Percentiles rank a stretch among this genome's conserved stretches.
Conservation (phyloP, 2,888 invertebrate species). For the Agonopterix heracliana region DNA sequence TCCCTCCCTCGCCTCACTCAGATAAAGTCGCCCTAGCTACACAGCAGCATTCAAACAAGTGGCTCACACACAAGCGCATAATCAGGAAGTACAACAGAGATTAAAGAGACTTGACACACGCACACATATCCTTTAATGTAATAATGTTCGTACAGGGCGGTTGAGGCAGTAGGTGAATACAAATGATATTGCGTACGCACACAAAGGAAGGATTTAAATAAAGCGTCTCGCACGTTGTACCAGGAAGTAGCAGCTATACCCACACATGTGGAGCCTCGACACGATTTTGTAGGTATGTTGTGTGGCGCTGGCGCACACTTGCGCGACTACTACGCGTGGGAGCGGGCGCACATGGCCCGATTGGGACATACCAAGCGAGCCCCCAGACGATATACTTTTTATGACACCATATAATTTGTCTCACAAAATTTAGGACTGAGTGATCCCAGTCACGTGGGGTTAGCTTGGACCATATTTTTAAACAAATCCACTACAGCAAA, state of each 20-base stretch:
- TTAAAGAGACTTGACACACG: conserved; percentile 65
- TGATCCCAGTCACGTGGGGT: conserved; percentile 3
- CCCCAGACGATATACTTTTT: conserved; percentile 71
- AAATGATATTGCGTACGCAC: conserved; percentile 70
- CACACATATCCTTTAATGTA: conserved; percentile 60
- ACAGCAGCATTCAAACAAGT: conserved; percentile 65
- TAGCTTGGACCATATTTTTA: no score
- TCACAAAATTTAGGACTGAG: conserved; percentile 29
- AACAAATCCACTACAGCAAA: no score
- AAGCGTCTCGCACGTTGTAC: conserved; percentile 70
- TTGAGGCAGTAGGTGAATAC: conserved; percentile 53
- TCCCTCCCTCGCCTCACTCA: conserved; percentile 60
- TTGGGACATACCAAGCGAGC: conserved; percentile 68
- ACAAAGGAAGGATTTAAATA: conserved; percentile 69
- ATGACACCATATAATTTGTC: conserved; percentile 34
- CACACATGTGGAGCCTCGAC: conserved; percentile 49
- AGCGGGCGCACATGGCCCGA: conserved; percentile 73
- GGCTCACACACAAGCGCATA: conserved; percentile 59
- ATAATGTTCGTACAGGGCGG: conserved; percentile 61
- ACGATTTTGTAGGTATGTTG: conserved; percentile 38
- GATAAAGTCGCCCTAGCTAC: conserved; percentile 68
- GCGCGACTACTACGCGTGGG: conserved; percentile 65
- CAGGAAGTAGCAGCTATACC: conserved; percentile 72
- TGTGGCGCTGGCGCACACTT: conserved; percentile 71
- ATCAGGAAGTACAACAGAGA: conserved; percentile 76